A percentile compares a stretch with the other conserved stretches of the same genome.
Conservation (phyloP, 2,113 vertebrate genomes). For the Percina caprodes region DNA sequence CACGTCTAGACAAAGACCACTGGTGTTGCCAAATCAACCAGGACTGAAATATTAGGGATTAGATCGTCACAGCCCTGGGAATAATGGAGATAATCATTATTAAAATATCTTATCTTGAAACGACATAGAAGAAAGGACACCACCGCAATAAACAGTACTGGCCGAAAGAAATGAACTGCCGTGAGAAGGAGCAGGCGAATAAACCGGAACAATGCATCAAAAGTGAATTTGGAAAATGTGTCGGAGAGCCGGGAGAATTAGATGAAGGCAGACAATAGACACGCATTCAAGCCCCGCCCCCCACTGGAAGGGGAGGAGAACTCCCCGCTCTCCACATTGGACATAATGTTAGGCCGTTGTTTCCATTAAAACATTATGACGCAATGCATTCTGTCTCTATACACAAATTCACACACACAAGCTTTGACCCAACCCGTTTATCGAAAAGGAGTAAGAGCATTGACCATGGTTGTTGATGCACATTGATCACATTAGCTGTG, state of each 20-base stretch:
- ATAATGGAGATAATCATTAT: background rate
- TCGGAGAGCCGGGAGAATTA: conserved; percentile 9
- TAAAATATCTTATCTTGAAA: background rate
- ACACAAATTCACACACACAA: conserved; percentile 41
- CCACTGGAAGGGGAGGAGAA: too few relatives aligned
- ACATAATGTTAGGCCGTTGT: too few relatives aligned
- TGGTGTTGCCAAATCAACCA: too few relatives aligned
- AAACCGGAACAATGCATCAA: background rate
- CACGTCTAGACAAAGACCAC: background rate
- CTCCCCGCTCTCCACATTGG: too few relatives aligned
- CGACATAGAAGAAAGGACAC: background rate
- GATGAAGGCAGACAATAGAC: conserved; percentile 41
- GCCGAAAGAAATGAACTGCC: background rate
- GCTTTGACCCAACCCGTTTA: conserved; percentile 23
- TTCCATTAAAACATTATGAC: too few relatives aligned
- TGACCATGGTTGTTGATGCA: conserved; percentile 61
- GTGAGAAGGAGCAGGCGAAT: background rate
- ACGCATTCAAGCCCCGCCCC: too few relatives aligned
- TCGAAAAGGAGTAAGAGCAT: conserved; percentile 51
- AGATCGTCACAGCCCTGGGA: too few relatives aligned
- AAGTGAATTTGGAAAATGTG: conserved; percentile 11
- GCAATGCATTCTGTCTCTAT: too few relatives aligned
- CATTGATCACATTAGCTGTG: conserved; percentile 56
- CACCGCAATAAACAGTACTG: background rate
- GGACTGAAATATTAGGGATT: too few relatives aligned